Evolutionary conservation across 1,140 invertebrate genomes (phyloP), one percentile per base, ranked within the genome.

Genomic region (Brachionus sp.): DNA sequence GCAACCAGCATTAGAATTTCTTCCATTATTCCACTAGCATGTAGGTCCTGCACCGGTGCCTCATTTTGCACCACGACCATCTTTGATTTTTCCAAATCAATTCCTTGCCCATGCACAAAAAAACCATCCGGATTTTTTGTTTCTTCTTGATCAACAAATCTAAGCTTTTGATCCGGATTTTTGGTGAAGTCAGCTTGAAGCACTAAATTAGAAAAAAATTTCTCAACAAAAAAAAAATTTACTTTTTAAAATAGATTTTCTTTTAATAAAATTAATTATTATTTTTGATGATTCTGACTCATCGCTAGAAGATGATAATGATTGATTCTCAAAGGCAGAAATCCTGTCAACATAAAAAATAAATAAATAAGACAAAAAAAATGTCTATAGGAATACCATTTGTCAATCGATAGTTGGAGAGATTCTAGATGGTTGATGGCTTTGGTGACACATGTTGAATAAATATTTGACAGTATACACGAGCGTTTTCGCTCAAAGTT

Each of bases 371-470:
- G 50, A 53, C 0, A 53, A 53, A 53, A 53, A 53, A 53, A 19
- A 19, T n/a, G n/a, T 19, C 50, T 7, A 13, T 13, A 19, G 1
- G 29, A 29, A 12, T 35, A 57, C 46, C 29, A 57, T 77, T 77
- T 53, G 7, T 77, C 75, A 57, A 77, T 77, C 1, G 75, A 57
- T 3, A 57, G n/a, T 16, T 77, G 75, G 19, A 77, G 29, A 3
- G 50, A 33, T 16, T 77, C 75, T 0, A 77, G 12, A 57, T 77
- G 75, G 35, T 77, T 77, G 12, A 77, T 77, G 7, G 75, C 75
- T 10, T 77, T 77, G 25, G 75, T 77, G 9, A 77, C 75, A 77
- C 75, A 77, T 19, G 75, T 77, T 13, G 75, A 77, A 29, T 57
- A 77, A 10, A 77, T 57, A 29, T 57, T 53, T 7, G 46, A 57